These are phyloP conservation scores for Meiosimyza platycephala DNA, from an alignment of 2,888 invertebrate species.

Conservation along the genomic window DNA sequence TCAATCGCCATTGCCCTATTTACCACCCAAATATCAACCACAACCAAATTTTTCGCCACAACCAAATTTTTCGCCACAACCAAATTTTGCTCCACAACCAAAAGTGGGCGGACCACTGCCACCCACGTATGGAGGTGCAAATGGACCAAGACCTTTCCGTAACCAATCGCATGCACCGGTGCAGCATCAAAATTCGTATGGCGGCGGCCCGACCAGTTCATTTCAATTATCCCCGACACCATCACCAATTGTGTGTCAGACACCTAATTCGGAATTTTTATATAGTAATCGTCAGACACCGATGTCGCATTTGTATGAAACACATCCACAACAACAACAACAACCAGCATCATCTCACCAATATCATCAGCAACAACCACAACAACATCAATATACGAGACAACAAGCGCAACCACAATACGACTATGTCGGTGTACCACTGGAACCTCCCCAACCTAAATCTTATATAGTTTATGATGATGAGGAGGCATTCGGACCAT, in stretches of 20 bases:
- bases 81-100: slow-evolving; percentile 37
- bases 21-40: slow-evolving; percentile 44
- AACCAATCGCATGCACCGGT: slow-evolving; percentile 67
- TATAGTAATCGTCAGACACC: slow-evolving; percentile 71
- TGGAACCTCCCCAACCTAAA: slow-evolving; percentile 79
- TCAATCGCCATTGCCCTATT: slow-evolving; percentile 65
- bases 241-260: slow-evolving; percentile 73
- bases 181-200: slow-evolving; percentile 61
- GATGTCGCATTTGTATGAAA: slow-evolving; percentile 55
- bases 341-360: slow-evolving; percentile 62
- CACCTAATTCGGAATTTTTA: slow-evolving; percentile 72
- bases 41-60: slow-evolving; percentile 38
- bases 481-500: slow-evolving; percentile 82
- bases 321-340: slow-evolving; percentile 63
- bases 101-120: slow-evolving; percentile 43
- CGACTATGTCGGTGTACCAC: slow-evolving; percentile 75
- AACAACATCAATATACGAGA: slow-evolving; percentile 53
- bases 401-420: slow-evolving; percentile 64
- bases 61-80: slow-evolving; percentile 39
- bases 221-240: slow-evolving; percentile 70
- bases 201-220: slow-evolving; percentile 60
- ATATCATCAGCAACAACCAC: slow-evolving; percentile 58
- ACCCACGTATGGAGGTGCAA: slow-evolving; percentile 42
- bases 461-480: slow-evolving; percentile 72
- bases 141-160: slow-evolving; percentile 68